Evolutionary conservation across 2,113 vertebrate species (phyloP).

Genomic region (Tenrec ecaudatus): DNA sequence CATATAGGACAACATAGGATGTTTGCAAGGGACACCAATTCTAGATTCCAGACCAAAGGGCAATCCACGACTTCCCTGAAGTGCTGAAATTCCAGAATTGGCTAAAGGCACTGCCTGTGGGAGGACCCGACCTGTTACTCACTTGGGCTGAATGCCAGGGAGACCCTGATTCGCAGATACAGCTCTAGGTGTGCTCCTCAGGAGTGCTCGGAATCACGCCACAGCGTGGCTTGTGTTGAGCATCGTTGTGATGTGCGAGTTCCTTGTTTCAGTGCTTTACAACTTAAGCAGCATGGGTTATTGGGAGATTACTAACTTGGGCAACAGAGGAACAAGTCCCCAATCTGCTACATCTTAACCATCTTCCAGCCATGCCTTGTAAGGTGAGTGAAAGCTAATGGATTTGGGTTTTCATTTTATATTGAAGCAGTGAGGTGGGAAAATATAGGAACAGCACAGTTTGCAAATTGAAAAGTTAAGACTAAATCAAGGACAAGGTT

Average conservation of each 20-base stretch:
- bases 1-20: conserved; percentile 2
- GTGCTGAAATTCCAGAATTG: conserved; percentile 14
- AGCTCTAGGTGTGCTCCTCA: background rate
- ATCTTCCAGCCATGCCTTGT: conserved; percentile 43
- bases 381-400: background rate
- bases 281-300: conserved; percentile 11
- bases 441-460: no score
- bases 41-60: conserved; percentile 14
- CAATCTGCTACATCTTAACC: background rate
- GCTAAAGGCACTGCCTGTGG: background rate
- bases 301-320: background rate
- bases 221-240: background rate
- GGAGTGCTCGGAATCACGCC: background rate
- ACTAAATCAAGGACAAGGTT: background rate
- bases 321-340: background rate
- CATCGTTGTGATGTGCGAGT: background rate
- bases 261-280: conserved; percentile 22
- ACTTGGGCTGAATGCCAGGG: background rate
- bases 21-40: background rate
- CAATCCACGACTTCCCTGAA: background rate
- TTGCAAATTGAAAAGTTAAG: conserved; percentile 5
- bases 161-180: background rate
- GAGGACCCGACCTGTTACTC: background rate
- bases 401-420: background rate
- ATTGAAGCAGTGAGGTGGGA: no score